These are phyloP conservation scores for Mizuhopecten yessoensis DNA, from an alignment of 1,140 invertebrate species.

Conservation along the genomic window DNA sequence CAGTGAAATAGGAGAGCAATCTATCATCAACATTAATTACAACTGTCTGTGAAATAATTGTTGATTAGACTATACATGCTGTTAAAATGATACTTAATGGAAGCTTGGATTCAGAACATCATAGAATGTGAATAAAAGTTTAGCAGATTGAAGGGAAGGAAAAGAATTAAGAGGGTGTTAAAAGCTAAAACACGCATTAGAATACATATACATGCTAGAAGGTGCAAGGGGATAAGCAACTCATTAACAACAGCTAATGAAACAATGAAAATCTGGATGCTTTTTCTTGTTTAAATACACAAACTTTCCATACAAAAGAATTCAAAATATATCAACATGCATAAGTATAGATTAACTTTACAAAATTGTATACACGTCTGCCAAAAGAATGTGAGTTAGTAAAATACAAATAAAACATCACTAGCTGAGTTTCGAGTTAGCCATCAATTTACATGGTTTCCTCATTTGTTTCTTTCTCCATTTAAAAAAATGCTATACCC, in stretches of 20 bases:
- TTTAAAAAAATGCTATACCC: too few relatives aligned
- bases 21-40: too few relatives aligned
- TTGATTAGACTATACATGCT: slow-evolving; percentile 9
- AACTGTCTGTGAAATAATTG: background rate
- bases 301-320: too few relatives aligned
- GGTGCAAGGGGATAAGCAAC: background rate
- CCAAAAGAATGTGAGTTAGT: background rate
- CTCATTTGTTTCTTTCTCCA: too few relatives aligned
- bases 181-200: background rate
- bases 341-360: too few relatives aligned
- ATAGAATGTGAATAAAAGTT: slow-evolving; percentile 22
- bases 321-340: too few relatives aligned
- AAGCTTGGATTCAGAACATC: slow-evolving; percentile 24
- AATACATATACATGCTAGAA: background rate
- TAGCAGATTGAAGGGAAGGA: background rate
- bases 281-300: background rate
- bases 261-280: background rate
- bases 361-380: background rate
- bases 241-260: background rate
- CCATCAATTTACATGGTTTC: too few relatives aligned
- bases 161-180: background rate
- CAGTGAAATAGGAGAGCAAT: background rate
- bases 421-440: background rate
- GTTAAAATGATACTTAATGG: background rate
- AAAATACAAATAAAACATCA: background rate